These are phyloP conservation scores for Drosophila arizonae DNA, from an alignment of 1,140 invertebrate genomes.

Conservation along the genomic window DNA sequence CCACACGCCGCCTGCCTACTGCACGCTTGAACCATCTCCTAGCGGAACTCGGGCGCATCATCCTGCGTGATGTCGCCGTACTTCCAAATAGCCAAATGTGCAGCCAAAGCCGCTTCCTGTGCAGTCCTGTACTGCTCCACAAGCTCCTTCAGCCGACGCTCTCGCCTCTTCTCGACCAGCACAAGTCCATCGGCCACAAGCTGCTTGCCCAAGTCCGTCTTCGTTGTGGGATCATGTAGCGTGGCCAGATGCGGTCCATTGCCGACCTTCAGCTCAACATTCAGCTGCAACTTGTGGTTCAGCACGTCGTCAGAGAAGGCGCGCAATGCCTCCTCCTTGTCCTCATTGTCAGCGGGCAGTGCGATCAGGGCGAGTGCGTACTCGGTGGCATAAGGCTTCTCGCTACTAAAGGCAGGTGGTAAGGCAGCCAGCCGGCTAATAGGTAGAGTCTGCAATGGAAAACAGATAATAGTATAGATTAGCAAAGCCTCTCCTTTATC, in stretches of 20 bases:
- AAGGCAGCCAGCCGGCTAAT: conserved; percentile 88
- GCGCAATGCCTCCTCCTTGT: conserved; percentile 89
- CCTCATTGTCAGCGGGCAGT: conserved; percentile 93
- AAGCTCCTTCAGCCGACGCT: conserved; percentile 91
- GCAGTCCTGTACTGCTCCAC: conserved; percentile 92
- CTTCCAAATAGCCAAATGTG: conserved; percentile 94
- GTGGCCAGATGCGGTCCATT: conserved; percentile 87
- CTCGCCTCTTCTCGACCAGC: conserved; percentile 90
- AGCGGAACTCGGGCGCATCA: conserved; percentile 85
- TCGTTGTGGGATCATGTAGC: conserved; percentile 87
- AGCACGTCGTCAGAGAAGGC: conserved; percentile 87
- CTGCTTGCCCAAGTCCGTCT: conserved; percentile 92
- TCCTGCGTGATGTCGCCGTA: conserved; percentile 98
- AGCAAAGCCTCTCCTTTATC: neutral
- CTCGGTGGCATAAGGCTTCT: conserved; percentile 93
- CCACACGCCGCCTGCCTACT: conserved; percentile 65
- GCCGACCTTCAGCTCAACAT: conserved; percentile 87
- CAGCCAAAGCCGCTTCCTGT: conserved; percentile 92
- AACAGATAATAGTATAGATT: neutral
- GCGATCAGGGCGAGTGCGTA: conserved; percentile 92
- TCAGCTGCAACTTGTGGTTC: conserved; percentile 88
- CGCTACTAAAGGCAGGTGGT: conserved; percentile 89
- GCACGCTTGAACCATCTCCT: conserved; percentile 54
- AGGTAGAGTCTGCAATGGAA: conserved; percentile 78
- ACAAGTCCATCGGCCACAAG: conserved; percentile 94